Conservation (phyloP, 2,888 invertebrate species). For the Neoascia interrupta region DNA sequence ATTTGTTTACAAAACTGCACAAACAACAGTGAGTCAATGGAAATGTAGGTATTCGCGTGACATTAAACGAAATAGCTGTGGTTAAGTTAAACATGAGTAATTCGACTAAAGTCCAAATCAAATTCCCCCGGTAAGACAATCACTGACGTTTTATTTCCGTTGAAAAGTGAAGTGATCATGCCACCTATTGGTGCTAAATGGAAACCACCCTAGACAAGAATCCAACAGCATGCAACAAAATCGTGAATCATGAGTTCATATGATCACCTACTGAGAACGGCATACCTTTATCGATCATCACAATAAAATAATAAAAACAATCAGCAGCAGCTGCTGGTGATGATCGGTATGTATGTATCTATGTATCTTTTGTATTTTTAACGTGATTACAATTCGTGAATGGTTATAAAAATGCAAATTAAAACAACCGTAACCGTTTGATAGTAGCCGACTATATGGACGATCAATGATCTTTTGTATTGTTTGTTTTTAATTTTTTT, state of each 20-base stretch:
- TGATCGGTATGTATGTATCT: conserved; percentile 15
- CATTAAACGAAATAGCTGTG: not conserved
- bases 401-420: conserved; percentile 55
- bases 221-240: conserved; percentile 25
- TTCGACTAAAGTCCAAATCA: conserved; percentile 20
- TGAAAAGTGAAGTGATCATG: not conserved
- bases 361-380: conserved; percentile 11
- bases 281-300: conserved; percentile 14
- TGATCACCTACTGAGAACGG: too few species aligned
- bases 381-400: conserved; percentile 55
- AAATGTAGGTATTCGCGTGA: conserved; percentile 3
- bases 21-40: conserved; percentile 16
- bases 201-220: conserved; percentile 47
- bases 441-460: conserved; percentile 34
- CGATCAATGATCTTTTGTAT: conserved; percentile 30
- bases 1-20: too few species aligned
- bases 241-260: conserved; percentile 29
- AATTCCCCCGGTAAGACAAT: not conserved
- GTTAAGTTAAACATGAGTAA: conserved; percentile 20
- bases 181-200: conserved; percentile 42
- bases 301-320: too few species aligned
- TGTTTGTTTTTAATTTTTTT: not conserved
- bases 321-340: conserved; percentile 24
- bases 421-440: conserved; percentile 55
- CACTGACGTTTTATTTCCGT: not conserved